Conservation (phyloP, 92 coral and sea anemone genomes). For the Siderastrea siderea region DNA sequence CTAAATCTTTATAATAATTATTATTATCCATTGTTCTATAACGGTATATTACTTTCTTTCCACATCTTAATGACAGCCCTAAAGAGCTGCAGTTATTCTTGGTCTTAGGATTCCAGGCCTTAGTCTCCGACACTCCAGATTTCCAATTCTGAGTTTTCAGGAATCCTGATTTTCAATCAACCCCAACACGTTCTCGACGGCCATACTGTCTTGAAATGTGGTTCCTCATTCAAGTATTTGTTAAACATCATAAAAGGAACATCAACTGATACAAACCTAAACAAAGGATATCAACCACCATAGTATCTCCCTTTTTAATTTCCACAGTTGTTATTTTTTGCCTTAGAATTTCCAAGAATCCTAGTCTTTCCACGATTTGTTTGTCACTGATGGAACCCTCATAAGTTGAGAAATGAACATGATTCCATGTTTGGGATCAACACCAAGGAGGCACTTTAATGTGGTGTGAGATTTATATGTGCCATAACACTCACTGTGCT, state of each 20-base stretch:
- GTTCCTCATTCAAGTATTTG: background rate
- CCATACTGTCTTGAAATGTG: background rate
- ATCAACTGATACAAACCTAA: background rate
- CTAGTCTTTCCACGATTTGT: slow-evolving; percentile 62
- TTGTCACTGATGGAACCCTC: slow-evolving; percentile 73
- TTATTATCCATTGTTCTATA: too few relatives aligned
- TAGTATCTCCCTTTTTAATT: slow-evolving; percentile 49
- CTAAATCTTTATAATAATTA: too few relatives aligned
- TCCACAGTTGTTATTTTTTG: slow-evolving; percentile 46
- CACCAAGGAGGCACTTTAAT: slow-evolving; percentile 63
- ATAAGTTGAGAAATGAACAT: slow-evolving; percentile 56
- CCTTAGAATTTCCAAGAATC: slow-evolving; percentile 54
- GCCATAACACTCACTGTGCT: slow-evolving; percentile 74
- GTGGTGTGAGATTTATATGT: slow-evolving; percentile 68
- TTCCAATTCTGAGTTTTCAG: background rate
- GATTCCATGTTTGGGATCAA: slow-evolving; percentile 64
- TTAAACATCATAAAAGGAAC: background rate
- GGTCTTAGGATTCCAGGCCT: background rate
- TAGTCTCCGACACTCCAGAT: background rate
- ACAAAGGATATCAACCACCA: slow-evolving; percentile 50
- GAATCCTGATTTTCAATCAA: background rate
- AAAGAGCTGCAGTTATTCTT: too few relatives aligned
- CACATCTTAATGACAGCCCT: too few relatives aligned
- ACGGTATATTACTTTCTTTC: too few relatives aligned
- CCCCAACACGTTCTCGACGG: background rate